Percentiles rank a stretch among this genome's conserved stretches.
Evolutionary conservation across 2,888 invertebrate species (phyloP).

Genomic region (Caenorhabditis zanzibari): DNA sequence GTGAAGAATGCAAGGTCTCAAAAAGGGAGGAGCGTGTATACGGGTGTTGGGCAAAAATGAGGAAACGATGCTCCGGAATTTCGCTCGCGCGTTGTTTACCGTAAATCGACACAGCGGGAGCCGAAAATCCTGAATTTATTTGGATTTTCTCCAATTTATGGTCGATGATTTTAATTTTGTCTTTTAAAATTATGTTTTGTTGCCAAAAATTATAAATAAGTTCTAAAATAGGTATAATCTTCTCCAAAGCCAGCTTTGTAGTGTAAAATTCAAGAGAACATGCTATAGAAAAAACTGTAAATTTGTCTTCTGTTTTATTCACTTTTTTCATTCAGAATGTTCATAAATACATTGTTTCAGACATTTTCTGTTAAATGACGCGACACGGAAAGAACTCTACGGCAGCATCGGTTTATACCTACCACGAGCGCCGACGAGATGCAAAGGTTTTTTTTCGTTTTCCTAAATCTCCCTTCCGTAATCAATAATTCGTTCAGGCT

Average conservation of each 20-base stretch:
- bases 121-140: background rate
- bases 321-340: too few relatives aligned
- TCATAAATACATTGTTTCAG: too few relatives aligned
- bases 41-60: background rate
- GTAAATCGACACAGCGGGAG: constrained; percentile 27
- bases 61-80: constrained; percentile 39
- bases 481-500: constrained; percentile 12
- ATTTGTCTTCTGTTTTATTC: too few relatives aligned
- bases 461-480: background rate
- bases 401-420: constrained; percentile 97
- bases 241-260: too few relatives aligned
- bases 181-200: background rate
- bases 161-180: too few relatives aligned
- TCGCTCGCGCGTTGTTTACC: constrained; percentile 15
- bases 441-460: constrained; percentile 86
- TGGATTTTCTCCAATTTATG: background rate
- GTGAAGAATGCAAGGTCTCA: constrained; percentile 1
- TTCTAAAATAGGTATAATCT: too few relatives aligned
- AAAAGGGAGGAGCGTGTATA: constrained; percentile 20
- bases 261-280: too few relatives aligned
- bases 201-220: too few relatives aligned
- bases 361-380: constrained; percentile 84
- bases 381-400: constrained; percentile 98
- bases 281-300: too few relatives aligned
- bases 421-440: constrained; percentile 97